Percentiles rank a stretch among this genome's conserved stretches.
These are phyloP conservation scores for Osmoderma eremita DNA, from an alignment of 2,888 invertebrate species.

Conservation along the genomic window DNA sequence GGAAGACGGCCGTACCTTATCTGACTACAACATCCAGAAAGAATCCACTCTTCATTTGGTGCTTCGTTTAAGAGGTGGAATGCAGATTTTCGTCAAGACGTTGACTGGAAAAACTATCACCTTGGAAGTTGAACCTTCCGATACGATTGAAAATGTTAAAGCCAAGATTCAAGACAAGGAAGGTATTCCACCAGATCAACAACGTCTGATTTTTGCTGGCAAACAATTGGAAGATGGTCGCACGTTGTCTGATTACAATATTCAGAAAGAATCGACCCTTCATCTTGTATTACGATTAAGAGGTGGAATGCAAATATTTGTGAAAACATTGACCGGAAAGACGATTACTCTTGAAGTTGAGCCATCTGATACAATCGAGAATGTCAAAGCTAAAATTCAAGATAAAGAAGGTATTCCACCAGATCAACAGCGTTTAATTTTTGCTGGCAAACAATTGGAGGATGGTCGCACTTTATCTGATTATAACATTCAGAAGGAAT, in stretches of 20 bases:
- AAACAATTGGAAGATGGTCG: conserved; percentile 95
- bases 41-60: conserved; percentile 71
- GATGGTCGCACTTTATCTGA: conserved; percentile 93
- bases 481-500: conserved; percentile 95
- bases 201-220: conserved; percentile 89
- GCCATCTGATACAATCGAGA: conserved; percentile 92
- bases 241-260: conserved; percentile 91
- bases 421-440: conserved; percentile 90
- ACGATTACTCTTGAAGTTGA: conserved; percentile 94
- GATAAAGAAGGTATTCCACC: conserved; percentile 93
- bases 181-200: conserved; percentile 90
- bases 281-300: conserved; percentile 94
- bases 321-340: conserved; percentile 93
- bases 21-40: conserved; percentile 74
- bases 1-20: conserved; percentile 74
- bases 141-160: conserved; percentile 94
- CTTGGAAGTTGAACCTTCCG: conserved; percentile 76
- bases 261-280: conserved; percentile 94
- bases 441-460: conserved; percentile 94
- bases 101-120: conserved; percentile 70
- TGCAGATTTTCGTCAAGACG: conserved; percentile 96
- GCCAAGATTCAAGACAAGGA: conserved; percentile 92
- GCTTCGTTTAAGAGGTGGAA: conserved; percentile 74
- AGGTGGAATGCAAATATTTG: conserved; percentile 99
- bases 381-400: conserved; percentile 93